Conservation (phyloP, 1,140 invertebrate species). For the Drosophila kurseongensis region DNA sequence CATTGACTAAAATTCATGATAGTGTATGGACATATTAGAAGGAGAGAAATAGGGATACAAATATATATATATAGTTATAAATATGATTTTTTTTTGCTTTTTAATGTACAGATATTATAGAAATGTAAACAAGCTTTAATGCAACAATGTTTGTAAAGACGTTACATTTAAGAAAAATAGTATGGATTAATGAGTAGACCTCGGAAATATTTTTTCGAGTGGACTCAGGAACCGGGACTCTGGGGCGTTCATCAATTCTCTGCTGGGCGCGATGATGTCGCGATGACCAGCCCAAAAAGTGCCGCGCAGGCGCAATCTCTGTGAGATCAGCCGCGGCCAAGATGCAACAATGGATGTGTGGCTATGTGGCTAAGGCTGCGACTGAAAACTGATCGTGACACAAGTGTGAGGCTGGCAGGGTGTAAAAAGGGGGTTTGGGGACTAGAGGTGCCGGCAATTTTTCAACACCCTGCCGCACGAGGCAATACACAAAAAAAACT, state of each 20-base stretch:
- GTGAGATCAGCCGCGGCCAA: constrained; percentile 71
- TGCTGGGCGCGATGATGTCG: constrained; percentile 52
- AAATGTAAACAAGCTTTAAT: no score
- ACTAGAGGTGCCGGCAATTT: constrained; percentile 70
- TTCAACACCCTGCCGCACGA: constrained; percentile 75
- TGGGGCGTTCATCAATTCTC: constrained; percentile 57
- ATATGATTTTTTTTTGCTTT: no score
- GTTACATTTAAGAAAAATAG: no score
- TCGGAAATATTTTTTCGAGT: constrained; percentile 7
- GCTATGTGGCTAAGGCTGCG: constrained; percentile 31
- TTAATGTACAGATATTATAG: no score
- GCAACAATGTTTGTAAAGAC: no score
- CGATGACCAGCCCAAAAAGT: constrained; percentile 71
- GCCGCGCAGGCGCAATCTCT: constrained; percentile 73
- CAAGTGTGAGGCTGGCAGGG: constrained; percentile 62
- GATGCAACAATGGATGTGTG: constrained; percentile 75
- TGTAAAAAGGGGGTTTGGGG: constrained; percentile 15
- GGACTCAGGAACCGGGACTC: constrained; percentile 32
- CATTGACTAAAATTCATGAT: no score
- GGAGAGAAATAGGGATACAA: no score
- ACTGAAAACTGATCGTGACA: constrained; percentile 65
- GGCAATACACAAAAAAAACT: constrained; percentile 26
- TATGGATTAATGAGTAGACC: no score
- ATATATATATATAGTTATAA: no score
- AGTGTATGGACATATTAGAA: no score